Evolutionary conservation across 2,113 vertebrate species (phyloP), one percentile per base, ranked within the genome.

Genomic region (Entosphenus tridentatus): DNA sequence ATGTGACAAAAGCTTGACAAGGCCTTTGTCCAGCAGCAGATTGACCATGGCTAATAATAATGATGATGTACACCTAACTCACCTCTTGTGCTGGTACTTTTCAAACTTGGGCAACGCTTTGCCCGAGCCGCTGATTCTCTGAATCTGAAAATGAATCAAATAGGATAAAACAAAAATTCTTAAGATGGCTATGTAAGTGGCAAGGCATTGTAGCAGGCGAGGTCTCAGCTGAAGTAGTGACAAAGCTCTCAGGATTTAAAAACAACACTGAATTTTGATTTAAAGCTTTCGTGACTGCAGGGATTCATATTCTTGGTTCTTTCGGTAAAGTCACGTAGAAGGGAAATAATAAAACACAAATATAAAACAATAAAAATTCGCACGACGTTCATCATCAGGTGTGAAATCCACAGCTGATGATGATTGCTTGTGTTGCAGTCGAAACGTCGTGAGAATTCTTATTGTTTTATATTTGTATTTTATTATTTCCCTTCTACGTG

Each of bases 61-160:
- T 8, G 2, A 11, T 16, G n/a, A 9, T 10, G 21, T 67, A 70
- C 68, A 67, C 72, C 70, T 68, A 73, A 73, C 76, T 79, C 59
- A 90, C 93, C 92, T 96, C 80, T 87, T 96, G 74, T 98, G 87
- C 70, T 87, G 85, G 72, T 97, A 98, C 74, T 96, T 96, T 80
- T 98, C 92, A 67, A 84, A 74, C 77, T 79, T 86, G 57, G 90
- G 89, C 79, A 89, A 78, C 9, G 88, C 85, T 79, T 91, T 98
- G 75, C 93, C 92, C 57, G 89, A 84, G 72, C 93, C 91, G 76
- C 91, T 96, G 76, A 97, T 90, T 77, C 83, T 84, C 77, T 86
- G 80, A 76, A 95, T 84, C 92, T 98, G 74, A 68, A 70, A 72
- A 57, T 72, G 74, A 72, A 73, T 21, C n/a, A 16, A 10, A 18